A percentile compares a stretch with the other conserved stretches of the same genome.
Evolutionary conservation across 2,888 invertebrate species (phyloP).

Genomic region (Protonemura montana): DNA sequence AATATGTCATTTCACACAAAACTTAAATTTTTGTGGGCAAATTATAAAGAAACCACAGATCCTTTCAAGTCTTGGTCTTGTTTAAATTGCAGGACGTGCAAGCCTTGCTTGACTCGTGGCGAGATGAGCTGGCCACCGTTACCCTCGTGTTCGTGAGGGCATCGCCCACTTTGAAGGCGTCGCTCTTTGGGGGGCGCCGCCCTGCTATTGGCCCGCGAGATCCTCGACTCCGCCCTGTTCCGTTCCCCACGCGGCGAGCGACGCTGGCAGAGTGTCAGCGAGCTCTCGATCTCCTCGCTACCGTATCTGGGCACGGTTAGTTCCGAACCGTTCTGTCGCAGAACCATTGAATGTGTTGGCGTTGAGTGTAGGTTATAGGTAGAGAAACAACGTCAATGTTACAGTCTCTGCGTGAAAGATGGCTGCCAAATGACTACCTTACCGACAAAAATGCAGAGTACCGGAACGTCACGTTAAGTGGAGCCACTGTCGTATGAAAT

Average conservation of each 20-base stretch:
- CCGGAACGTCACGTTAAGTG: too few relatives aligned
- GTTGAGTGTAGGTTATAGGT: too few relatives aligned
- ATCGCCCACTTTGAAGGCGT: slow-evolving; percentile 73
- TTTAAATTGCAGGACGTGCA: slow-evolving; percentile 73
- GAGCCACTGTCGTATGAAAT: too few relatives aligned
- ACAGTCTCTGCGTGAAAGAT: too few relatives aligned
- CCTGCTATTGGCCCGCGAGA: slow-evolving; percentile 69
- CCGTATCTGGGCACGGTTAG: slow-evolving; percentile 73
- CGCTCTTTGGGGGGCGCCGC: slow-evolving; percentile 72
- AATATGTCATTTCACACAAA: too few relatives aligned
- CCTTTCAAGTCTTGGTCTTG: too few relatives aligned
- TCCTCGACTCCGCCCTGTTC: slow-evolving; percentile 71
- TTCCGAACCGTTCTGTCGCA: slow-evolving; percentile 35
- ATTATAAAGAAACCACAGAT: slow-evolving; percentile 39
- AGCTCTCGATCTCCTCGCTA: slow-evolving; percentile 73
- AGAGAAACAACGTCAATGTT: too few relatives aligned
- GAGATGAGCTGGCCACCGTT: slow-evolving; percentile 69
- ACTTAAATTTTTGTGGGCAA: too few relatives aligned
- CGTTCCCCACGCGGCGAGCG: slow-evolving; percentile 83
- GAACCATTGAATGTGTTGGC: too few relatives aligned
- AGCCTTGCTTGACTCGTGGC: slow-evolving; percentile 75
- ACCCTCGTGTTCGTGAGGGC: slow-evolving; percentile 80
- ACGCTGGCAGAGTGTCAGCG: slow-evolving; percentile 81
- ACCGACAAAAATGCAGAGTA: too few relatives aligned
- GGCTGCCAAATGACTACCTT: too few relatives aligned